Evolutionary conservation across 1,140 invertebrate species (phyloP).

Genomic region (Hylyphantes graminicola): DNA sequence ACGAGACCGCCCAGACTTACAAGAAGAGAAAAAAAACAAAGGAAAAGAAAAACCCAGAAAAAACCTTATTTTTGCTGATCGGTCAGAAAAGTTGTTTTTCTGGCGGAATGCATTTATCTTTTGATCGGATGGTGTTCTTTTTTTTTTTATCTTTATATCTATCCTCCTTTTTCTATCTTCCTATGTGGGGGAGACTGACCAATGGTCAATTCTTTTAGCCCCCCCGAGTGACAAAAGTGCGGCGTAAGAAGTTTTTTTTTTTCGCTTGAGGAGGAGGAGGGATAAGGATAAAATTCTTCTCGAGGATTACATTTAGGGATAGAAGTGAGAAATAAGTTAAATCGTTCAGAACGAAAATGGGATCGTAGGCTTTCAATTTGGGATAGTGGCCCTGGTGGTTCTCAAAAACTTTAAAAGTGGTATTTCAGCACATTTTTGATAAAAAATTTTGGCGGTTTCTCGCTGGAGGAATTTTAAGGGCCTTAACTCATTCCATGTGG

Average conservation of each 20-base stretch:
- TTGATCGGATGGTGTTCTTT: constrained; percentile 41
- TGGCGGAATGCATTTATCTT: constrained; percentile 56
- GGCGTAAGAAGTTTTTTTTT: constrained; percentile 47
- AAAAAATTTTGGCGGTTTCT: too few relatives aligned
- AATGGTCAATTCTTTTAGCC: constrained; percentile 42
- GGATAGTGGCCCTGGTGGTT: too few relatives aligned
- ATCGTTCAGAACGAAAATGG: constrained; percentile 26
- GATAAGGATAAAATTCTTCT: constrained; percentile 48
- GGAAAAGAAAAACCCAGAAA: constrained; percentile 11
- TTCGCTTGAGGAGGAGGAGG: not conserved
- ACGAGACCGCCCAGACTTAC: constrained; percentile 32
- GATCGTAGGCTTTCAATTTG: not conserved
- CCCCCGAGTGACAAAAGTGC: constrained; percentile 59
- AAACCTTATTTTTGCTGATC: constrained; percentile 57
- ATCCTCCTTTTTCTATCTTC: not conserved
- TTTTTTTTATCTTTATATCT: constrained; percentile 20
- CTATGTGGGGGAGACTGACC: constrained; percentile 30
- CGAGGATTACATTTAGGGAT: constrained; percentile 11
- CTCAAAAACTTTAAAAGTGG: too few relatives aligned
- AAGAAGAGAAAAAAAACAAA: too few relatives aligned
- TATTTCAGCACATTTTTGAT: too few relatives aligned
- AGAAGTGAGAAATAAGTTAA: constrained; percentile 10
- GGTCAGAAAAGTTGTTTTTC: constrained; percentile 60
- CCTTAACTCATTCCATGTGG: too few relatives aligned
- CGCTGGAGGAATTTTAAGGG: too few relatives aligned